Evolutionary conservation across 2,888 invertebrate species (phyloP).

Genomic region (Caenorhabditis zanzibari): DNA sequence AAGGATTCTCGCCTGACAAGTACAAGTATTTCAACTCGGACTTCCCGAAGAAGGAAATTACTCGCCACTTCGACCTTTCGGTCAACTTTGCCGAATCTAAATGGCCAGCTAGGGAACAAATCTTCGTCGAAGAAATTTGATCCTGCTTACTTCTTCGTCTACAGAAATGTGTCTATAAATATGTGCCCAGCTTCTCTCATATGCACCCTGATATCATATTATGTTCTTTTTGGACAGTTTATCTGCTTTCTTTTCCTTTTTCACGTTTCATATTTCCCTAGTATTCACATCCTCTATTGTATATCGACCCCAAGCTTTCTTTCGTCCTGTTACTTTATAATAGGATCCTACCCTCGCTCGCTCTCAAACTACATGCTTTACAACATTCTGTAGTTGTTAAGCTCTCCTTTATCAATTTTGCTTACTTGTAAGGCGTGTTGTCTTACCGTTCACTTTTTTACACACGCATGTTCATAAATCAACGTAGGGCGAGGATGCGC

Average conservation of each 20-base stretch:
- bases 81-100: conserved; percentile 91
- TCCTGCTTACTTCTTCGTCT: conserved; percentile 5
- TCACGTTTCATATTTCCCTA: too few species aligned
- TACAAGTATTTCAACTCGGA: conserved; percentile 80
- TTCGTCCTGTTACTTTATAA: neutral
- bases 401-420: neutral
- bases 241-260: neutral
- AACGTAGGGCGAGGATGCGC: too few species aligned
- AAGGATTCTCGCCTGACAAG: conserved; percentile 75
- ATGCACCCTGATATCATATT: neutral
- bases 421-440: too few species aligned
- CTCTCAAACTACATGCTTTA: neutral
- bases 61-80: conserved; percentile 88
- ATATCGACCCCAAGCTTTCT: neutral
- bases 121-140: conserved; percentile 95
- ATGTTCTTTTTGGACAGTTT: neutral
- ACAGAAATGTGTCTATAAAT: conserved; percentile 48
- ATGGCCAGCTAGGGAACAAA: conserved; percentile 94
- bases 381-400: too few species aligned
- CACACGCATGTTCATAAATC: neutral
- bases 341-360: neutral
- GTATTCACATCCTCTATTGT: too few species aligned
- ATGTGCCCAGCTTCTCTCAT: conserved; percentile 8
- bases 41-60: conserved; percentile 80
- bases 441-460: neutral